Conservation (phyloP, 2,888 invertebrate genomes). For the Lapara coniferarum region DNA sequence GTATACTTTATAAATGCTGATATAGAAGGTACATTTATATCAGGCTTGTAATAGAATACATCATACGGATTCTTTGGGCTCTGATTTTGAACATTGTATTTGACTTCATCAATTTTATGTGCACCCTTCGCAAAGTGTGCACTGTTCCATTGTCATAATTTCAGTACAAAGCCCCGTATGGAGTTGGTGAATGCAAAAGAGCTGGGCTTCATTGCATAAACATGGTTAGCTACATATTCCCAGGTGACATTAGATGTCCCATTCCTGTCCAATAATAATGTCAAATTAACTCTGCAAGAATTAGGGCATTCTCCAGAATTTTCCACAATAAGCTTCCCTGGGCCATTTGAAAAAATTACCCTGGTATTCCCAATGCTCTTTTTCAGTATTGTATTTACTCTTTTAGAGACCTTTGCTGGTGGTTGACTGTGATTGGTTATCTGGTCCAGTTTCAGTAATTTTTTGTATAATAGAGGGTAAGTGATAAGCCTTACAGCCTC, state of each 20-base stretch:
- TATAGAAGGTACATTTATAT: slow-evolving; percentile 68
- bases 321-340: slow-evolving; percentile 86
- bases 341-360: slow-evolving; percentile 84
- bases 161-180: slow-evolving; percentile 89
- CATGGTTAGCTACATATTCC: slow-evolving; percentile 85
- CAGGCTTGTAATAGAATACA: slow-evolving; percentile 67
- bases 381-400: slow-evolving; percentile 81
- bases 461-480: slow-evolving; percentile 61
- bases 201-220: slow-evolving; percentile 89
- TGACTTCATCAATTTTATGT: slow-evolving; percentile 72
- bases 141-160: slow-evolving; percentile 92
- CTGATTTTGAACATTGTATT: slow-evolving; percentile 73
- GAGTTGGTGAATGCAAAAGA: slow-evolving; percentile 85
- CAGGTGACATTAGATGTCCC: slow-evolving; percentile 82
- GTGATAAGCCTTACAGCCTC: slow-evolving; percentile 79
- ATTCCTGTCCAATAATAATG: slow-evolving; percentile 82
- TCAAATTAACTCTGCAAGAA: slow-evolving; percentile 85
- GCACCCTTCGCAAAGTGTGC: slow-evolving; percentile 79
- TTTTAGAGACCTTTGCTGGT: slow-evolving; percentile 66
- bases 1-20: slow-evolving; percentile 74
- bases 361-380: slow-evolving; percentile 82
- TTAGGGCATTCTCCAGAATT: slow-evolving; percentile 89
- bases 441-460: slow-evolving; percentile 63
- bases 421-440: slow-evolving; percentile 53
- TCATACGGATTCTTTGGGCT: slow-evolving; percentile 76